Evolutionary conservation across 2,797 vertebrate species (phyloP), one percentile per base, ranked within the genome.

Genomic region (Parambassis ranga): DNA sequence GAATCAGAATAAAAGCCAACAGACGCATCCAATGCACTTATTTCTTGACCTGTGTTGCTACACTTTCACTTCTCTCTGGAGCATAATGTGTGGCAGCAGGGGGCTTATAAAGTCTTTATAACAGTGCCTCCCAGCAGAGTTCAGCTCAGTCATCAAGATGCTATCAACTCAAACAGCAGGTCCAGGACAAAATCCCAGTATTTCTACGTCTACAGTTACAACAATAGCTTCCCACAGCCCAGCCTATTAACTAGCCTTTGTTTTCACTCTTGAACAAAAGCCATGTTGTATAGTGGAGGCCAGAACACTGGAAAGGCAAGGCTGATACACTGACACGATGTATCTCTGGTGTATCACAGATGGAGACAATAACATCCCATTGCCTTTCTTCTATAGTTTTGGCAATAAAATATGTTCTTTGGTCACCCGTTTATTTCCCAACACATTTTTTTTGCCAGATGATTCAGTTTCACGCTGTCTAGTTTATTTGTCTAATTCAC

Each of bases 71-170:
- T 32, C 66, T 53, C 51, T 69, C 41, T 10, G 68, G 61, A 68
- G 65, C 62, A 26, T 55, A 71, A 70, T 70, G 77, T 82, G 60
- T 56, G 60, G 70, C 65, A 78, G 74, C 68, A 80, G 83, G 79
- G 87, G 84, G 85, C 56, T 83, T 68, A 79, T 85, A 55, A 82
- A 83, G 48, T 67, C 75, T 73, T 81, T 60, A 74, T 84, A 71
- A 87, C 50, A 58, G 37, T 60, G 66, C 75, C 73, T 79, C 77
- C 56, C 53, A 60, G 69, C 27, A 51, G 70, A 47, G 42, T 85
- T 84, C 67, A 75, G 63, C 78, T 57, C 71, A 75, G 74, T 86
- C 77, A 84, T 84, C 41, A 77, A 87, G 86, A 91, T 85, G 71
- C 67, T 87, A 84, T 89, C 79, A 41, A 68, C 37, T 61, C 58